Base-by-base conservation (phyloP, 2,797 vertebrate species). In the Sibirionetta formosa region DNA sequence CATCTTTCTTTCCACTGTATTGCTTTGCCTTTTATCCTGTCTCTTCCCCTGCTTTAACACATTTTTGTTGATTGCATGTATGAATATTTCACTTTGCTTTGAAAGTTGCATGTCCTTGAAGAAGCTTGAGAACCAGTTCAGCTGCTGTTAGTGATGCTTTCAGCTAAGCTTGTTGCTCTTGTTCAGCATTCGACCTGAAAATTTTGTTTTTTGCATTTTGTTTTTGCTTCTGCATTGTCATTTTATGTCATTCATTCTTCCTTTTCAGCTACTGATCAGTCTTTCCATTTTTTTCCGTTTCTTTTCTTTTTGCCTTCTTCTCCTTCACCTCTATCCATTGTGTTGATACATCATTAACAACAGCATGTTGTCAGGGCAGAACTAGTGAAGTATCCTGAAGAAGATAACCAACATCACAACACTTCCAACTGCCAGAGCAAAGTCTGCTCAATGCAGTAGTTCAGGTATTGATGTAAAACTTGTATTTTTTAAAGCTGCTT, bases 321-420 rank as follows among this genome's bases (percentile, higher is more conserved):
- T 94, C 87, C 93, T 96, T 97, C 88, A 88, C 90, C 69, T 96
- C 93, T 76, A 44, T 96, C 94, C 86, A 56, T 88, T 96, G 68
- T 85, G 63, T 96, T 98, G 96, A 70, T 94, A 76, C 46, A 81
- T 94, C 96, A 89, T 95, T 97, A 97, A 97, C 98, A 99, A 97
- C 98, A 99, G 99, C 98, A 91, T 98, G 98, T 99, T 97, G 98
- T 99, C 98, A 99, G 99, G 98, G 99, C 99, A 96, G 99, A 99
- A 98, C 98, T 99, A 99, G 99, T 99, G 98, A 98, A 99, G 97
- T 99, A 99, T 97, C 99, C 98, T 36, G 99, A 99, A 98, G 99
- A 99, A 95, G 99, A 99, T 97, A 98, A 98, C 91, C 98, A 98
- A 54, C 97, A 96, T 96, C 97, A 96, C 97, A 98, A 85, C 96